Base-by-base conservation (phyloP, 2,888 invertebrate genomes). In the Ennomos fuscantarius region DNA sequence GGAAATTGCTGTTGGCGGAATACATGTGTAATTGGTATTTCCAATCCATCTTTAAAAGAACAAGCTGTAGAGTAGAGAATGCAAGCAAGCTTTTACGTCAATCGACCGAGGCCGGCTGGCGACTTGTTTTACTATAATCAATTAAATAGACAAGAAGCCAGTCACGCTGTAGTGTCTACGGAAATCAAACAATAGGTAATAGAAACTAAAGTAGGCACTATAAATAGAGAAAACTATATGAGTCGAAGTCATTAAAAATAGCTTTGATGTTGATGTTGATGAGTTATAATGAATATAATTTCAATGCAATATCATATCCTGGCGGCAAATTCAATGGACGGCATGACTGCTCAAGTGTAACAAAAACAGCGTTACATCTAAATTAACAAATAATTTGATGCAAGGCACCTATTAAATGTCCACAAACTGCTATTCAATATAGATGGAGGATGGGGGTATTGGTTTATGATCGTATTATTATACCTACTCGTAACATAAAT, bases 61-160 rank as follows among this genome's bases (percentile, higher is more conserved):
- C 65, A 66, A 53, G 60, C 56, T 13, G 12, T 33, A 61, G 70
- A 65, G 71, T 74, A 80, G 84, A 79, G 86, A 86, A 82, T 78
- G 87, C 73, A 74, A 73, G 75, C 74, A 65, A 70, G 68, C 83
- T 79, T 83, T 81, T 81, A 78, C 73, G 54, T 65, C 63, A 51
- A 63, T 53, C 59, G 63, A 55, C 65, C 87, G 86, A 87, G 87
- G 88, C 69, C 74, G 64, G 65, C 68, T 12, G 67, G 72, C 69
- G 42, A 54, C 46, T 56, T 39, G 54, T n/a, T 56, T 54, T 55
- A 53, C 60, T 56, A 54, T 50, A 63, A 66, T 53, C 49, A 43
- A 58, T 58, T 60, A 44, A 32, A 11, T 43, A 34, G 43, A 39
- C 34, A 49, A 13, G 32, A 45, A 41, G 33, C 58, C 44, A 41